Evolutionary conservation across 2,113 vertebrate genomes (phyloP).

Genomic region (Leucosticte australis): DNA sequence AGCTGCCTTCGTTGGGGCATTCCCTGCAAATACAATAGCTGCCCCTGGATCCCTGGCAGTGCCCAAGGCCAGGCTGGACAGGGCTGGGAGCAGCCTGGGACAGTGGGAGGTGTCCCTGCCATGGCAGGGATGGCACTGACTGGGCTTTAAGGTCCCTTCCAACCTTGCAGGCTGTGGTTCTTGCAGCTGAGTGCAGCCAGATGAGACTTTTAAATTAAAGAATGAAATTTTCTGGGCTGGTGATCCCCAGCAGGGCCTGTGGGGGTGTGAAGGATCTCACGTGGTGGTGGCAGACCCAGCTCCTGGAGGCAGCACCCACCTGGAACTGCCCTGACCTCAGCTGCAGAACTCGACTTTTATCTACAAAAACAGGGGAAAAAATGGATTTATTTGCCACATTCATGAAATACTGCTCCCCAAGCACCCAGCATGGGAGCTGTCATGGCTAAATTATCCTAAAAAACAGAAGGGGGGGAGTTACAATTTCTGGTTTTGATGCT

Average conservation of each 20-base stretch:
- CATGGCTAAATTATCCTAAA: background rate
- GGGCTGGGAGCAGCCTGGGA: background rate
- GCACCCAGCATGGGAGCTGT: background rate
- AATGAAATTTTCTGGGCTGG: background rate
- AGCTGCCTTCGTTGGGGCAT: too few relatives aligned
- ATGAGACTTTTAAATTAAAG: background rate
- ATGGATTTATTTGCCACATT: background rate
- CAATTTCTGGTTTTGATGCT: background rate
- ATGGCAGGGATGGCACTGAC: background rate
- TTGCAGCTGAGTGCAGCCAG: background rate
- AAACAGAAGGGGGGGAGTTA: background rate
- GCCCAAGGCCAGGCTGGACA: background rate
- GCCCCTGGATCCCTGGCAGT: background rate
- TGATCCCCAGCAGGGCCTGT: background rate
- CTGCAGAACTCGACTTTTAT: background rate
- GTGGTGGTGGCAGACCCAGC: background rate
- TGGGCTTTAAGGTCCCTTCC: background rate
- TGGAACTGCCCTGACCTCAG: background rate
- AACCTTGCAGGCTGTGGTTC: background rate
- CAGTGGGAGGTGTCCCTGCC: background rate
- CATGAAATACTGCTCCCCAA: background rate
- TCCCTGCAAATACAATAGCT: too few relatives aligned
- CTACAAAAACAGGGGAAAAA: accelerated
- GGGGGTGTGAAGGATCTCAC: accelerated
- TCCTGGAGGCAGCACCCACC: background rate